Evolutionary conservation across 2,797 vertebrate genomes (phyloP), one percentile per base, ranked within the genome.

Genomic region (Neomorphus geoffroyi): DNA sequence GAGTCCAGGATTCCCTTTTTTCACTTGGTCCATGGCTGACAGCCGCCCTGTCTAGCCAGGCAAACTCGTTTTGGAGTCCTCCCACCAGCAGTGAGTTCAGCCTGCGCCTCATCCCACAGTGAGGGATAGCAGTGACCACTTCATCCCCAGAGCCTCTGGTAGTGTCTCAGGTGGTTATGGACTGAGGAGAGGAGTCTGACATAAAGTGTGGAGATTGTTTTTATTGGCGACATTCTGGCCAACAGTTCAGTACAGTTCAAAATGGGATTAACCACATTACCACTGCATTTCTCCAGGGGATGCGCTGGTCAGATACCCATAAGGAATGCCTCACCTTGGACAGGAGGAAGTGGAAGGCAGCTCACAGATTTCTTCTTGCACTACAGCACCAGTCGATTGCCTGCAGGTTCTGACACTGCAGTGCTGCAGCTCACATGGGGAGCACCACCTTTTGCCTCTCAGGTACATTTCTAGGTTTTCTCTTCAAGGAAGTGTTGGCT

Each of bases 151-250:
- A 69, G 28, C 41, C 9, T 3, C 26, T 7, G 1, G 15, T 28
- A 1, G 18, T 26, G 7, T 32, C 64, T 86, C 41, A 27, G 24
- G 5, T 32, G 19, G 13, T 64, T 72, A 48, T 32, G 17, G 77
- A 32, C 11, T 0, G 0, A 45, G 13, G 16, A 64, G 24, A 35
- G n/a, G 18, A 61, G n/a, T 33, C 66, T 56, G 30, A 86, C 17
- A 16, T 0, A 0, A 79, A 51, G 8, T 11, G 26, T 67, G 57
- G 57, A 33, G 73, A 80, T 60, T 17, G 26, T 32, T 22, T 12
- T 13, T 56, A 10, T 6, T 23, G 26, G 13, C 64, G 33, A 58
- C 39, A 43, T 3, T 5, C 10, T 26, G 39, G 24, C 39, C 77
- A 60, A 54, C 61, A 35, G 65, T 6, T 75, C 57, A n/a, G 22